Evolutionary conservation across 1,140 invertebrate species (phyloP).

Genomic region (Cheumatopsyche charites): DNA sequence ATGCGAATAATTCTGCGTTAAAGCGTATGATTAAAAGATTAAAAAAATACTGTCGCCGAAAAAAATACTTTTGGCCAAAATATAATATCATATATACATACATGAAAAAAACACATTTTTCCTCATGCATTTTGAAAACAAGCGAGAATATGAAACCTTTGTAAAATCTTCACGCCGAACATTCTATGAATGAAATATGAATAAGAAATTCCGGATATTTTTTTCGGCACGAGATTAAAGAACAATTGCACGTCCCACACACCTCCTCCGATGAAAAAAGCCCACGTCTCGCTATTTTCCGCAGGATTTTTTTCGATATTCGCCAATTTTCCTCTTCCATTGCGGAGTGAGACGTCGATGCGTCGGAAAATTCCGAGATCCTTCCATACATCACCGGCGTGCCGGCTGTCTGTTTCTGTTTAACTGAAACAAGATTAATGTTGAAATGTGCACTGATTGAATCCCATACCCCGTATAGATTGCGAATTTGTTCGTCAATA

Average conservation of each 20-base stretch:
- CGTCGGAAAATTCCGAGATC: slow-evolving; percentile 6
- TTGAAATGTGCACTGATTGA: slow-evolving; percentile 35
- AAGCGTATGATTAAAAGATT: too few relatives aligned
- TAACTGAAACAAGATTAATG: slow-evolving; percentile 37
- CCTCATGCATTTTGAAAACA: not conserved
- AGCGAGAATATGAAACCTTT: too few relatives aligned
- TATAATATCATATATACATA: too few relatives aligned
- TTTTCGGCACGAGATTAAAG: slow-evolving; percentile 8
- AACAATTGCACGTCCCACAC: not conserved
- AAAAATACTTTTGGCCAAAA: too few relatives aligned
- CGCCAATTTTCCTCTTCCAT: too few relatives aligned
- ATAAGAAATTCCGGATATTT: not conserved
- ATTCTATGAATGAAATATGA: too few relatives aligned
- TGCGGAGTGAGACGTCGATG: not conserved
- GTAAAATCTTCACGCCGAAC: too few relatives aligned
- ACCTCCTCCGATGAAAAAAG: not conserved
- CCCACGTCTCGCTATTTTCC: too few relatives aligned
- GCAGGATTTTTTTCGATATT: too few relatives aligned
- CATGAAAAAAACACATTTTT: too few relatives aligned
- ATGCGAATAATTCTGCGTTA: too few relatives aligned
- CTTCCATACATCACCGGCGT: slow-evolving; percentile 33
- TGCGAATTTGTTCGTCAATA: slow-evolving; percentile 13
- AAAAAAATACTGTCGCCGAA: too few relatives aligned
- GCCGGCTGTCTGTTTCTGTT: slow-evolving; percentile 35
- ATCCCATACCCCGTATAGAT: slow-evolving; percentile 3